Evolutionary conservation across 2,888 invertebrate species (phyloP), one percentile per base, ranked within the genome.

Genomic region (Agriotes lineatus): DNA sequence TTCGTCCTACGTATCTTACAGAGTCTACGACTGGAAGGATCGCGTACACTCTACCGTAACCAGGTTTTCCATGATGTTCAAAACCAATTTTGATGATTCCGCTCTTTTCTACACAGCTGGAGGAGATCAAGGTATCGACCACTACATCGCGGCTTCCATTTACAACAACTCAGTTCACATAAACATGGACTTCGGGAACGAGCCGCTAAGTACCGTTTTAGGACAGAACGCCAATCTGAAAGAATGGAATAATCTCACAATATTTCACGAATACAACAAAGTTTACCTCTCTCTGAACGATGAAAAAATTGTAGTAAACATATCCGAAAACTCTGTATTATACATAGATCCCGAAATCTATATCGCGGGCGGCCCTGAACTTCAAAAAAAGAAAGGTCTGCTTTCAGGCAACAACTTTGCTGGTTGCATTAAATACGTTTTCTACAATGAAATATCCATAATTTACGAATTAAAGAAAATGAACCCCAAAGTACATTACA

Each of bases 271-370:
- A 75, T 90, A 92, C 64, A 90, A 91, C 73, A 87, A 87, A 12
- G 89, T 96, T 0, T 87, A 89, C 75, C 88, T 96, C 12, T 90
- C 92, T 72, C 86, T 97, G 39, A 95, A 97, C 83, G 87, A 90
- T 54, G 90, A 92, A 77, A 88, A 86, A 30, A 89, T 91, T 75
- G 86, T 88, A 0, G 87, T 94, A 59, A 91, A 93, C 79, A 87
- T 95, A 48, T 91, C 92, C 0, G 92, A 92, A 9, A 88, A 89
- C 81, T 88, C 88, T 69, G 89, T 93, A 81, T 88, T 97, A 70
- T 93, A 95, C 76, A 95, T 97, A 73, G 96, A 97, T 86, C 96
- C 97, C 33, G 95, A 96, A 84, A 95, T 97, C 75, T 96, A 96
- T 82, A 93, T 97, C 74, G 96, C 96, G 1, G 84, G 84, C 18